Evolutionary conservation across 1,140 invertebrate genomes (phyloP), one percentile per base, ranked within the genome.

Genomic region (Tetragnatha versicolor): DNA sequence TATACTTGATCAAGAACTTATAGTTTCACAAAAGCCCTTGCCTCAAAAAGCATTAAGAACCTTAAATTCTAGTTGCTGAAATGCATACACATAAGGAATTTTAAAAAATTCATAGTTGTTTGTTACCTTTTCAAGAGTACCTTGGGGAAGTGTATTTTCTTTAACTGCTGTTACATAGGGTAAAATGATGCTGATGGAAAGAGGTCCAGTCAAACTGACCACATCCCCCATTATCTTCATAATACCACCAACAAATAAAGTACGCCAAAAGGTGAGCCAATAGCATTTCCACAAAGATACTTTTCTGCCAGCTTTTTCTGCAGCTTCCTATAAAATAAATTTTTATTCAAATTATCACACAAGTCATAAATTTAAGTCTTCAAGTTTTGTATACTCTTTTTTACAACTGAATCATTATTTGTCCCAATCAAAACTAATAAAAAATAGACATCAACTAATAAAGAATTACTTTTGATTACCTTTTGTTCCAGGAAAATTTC

Each of bases 151-250:
- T 9, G 61, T 72, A 12, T 58, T 70, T 10, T 80, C 60, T 60
- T 82, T 79, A 39, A 81, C 80, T 14, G 70, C 14, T n/a, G 73
- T 79, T n/a, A 92, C 90, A 83, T 91, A 92, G 78, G 90, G 87
- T 37, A 94, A 89, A 80, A 94, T 92, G 73, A 90, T 87, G 22
- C 91, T 89, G 81, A 94, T 90, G 22, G 91, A 92, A 80, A 94
- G 85, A 5, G 93, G 93, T 12, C 92, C 92, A 79, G 94, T 88
- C 53, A 94, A 89, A 39, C 90, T 91, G 47, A 90, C 88, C 80
- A 90, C 85, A 85, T 95, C 93, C n/a, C 92, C 91, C n/a, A 90
- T 84, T 27, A 95, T 84, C 83, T 94, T 92, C 70, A 82, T 80
- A 35, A 93, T 75, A 3, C 92, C 93, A 33, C 92, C 92, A 27